Evolutionary conservation across 2,113 vertebrate genomes (phyloP).

Genomic region (Cathartes aura): DNA sequence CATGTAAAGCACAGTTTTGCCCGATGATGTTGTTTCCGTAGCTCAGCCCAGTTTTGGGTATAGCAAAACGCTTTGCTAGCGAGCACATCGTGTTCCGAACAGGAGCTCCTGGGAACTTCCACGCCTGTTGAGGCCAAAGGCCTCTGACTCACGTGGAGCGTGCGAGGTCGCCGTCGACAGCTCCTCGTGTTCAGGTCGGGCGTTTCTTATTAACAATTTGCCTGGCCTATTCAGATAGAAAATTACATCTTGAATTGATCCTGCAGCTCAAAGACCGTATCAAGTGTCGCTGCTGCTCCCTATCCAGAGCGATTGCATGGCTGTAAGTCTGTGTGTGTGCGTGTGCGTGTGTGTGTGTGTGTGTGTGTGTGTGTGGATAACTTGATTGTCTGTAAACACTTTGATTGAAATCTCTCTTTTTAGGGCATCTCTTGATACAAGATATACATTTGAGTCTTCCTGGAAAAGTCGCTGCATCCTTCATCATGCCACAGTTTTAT

Average conservation of each 20-base stretch:
- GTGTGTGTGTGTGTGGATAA: no score
- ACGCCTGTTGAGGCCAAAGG: background rate
- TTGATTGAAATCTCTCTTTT: background rate
- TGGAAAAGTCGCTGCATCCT: background rate
- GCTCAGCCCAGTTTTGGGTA: background rate
- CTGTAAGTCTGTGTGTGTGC: background rate
- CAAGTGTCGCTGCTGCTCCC: background rate
- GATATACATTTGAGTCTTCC: background rate
- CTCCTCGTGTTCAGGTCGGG: background rate
- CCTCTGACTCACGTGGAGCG: background rate
- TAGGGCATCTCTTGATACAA: background rate
- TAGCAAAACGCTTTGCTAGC: background rate
- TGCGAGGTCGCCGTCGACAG: background rate
- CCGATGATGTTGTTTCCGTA: accelerated
- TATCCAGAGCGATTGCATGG: background rate
- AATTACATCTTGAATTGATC: background rate
- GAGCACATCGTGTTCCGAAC: background rate
- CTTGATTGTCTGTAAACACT: background rate
- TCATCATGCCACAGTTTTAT: background rate
- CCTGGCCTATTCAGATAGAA: background rate
- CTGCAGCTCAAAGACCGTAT: background rate
- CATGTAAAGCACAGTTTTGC: background rate
- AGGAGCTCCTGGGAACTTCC: background rate
- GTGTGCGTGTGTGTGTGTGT: no score
- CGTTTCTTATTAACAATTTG: background rate